A percentile compares a stretch with the other conserved stretches of the same genome.
Evolutionary conservation across 2,888 invertebrate species (phyloP).

Genomic region (Diogma glabrata): DNA sequence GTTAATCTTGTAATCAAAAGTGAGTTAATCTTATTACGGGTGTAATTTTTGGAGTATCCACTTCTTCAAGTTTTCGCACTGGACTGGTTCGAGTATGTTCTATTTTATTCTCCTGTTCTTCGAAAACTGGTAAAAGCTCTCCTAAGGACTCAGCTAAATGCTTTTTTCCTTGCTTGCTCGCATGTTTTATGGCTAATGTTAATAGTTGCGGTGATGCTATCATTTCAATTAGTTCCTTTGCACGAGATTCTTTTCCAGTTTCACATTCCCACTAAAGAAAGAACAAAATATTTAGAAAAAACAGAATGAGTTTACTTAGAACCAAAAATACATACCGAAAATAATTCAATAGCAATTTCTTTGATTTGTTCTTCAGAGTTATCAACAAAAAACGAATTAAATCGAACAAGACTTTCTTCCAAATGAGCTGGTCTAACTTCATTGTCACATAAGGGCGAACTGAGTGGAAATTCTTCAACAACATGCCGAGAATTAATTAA

Average conservation of each 20-base stretch:
- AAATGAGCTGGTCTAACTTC: conserved; percentile 68
- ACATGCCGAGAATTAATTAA: conserved; percentile 77
- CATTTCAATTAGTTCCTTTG: conserved; percentile 74
- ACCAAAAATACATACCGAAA: conserved; percentile 82
- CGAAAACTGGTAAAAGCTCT: conserved; percentile 41
- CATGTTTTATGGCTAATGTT: conserved; percentile 80
- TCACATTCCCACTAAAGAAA: no score
- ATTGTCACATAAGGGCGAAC: conserved; percentile 66
- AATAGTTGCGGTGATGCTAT: conserved; percentile 65
- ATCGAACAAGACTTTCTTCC: conserved; percentile 61
- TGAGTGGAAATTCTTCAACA: conserved; percentile 60
- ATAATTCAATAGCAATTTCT: conserved; percentile 76
- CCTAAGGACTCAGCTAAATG: conserved; percentile 68
- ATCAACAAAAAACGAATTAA: conserved; percentile 47
- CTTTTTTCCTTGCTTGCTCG: conserved; percentile 61
- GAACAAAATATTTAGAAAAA: no score
- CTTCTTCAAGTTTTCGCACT: no score
- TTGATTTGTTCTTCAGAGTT: conserved; percentile 56
- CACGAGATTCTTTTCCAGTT: conserved; percentile 72
- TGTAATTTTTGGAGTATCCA: no score
- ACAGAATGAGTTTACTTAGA: no score
- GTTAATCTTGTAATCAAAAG: no score
- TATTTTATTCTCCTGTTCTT: conserved; percentile 30
- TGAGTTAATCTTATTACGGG: no score
- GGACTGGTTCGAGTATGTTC: no score